Conservation (phyloP, 2,797 vertebrate species). For the Scomberomorus guttatus region DNA sequence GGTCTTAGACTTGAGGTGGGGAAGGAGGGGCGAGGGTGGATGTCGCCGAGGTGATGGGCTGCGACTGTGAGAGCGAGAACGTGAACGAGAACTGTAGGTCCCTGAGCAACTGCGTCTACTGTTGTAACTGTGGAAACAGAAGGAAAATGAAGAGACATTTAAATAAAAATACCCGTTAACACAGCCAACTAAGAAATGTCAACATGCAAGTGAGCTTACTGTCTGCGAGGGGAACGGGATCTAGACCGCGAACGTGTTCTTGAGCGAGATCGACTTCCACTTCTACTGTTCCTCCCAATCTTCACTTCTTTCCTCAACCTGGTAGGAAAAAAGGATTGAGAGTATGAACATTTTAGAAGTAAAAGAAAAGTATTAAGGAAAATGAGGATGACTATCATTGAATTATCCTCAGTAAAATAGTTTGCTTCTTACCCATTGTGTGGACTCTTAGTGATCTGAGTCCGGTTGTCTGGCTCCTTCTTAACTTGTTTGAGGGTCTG, state of each 20-base stretch:
- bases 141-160: not conserved
- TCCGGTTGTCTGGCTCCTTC: slow-evolving; percentile 93
- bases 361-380: not conserved
- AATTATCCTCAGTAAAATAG: not conserved
- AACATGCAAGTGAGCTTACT: slow-evolving; percentile 85
- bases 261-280: slow-evolving; percentile 91
- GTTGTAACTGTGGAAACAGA: slow-evolving; percentile 88
- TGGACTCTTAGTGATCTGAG: slow-evolving; percentile 94
- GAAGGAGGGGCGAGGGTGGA: slow-evolving; percentile 90
- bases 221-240: slow-evolving; percentile 93
- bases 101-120: slow-evolving; percentile 96
- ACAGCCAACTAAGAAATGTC: too few species aligned
- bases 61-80: slow-evolving; percentile 95
- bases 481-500: slow-evolving; percentile 90
- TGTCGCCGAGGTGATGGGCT: slow-evolving; percentile 94
- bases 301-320: slow-evolving; percentile 96
- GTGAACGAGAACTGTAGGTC: slow-evolving; percentile 97
- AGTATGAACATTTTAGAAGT: not conserved
- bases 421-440: slow-evolving; percentile 93
- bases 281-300: slow-evolving; percentile 93
- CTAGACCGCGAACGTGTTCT: slow-evolving; percentile 93
- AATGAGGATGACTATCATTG: not conserved
- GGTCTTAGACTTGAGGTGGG: slow-evolving; percentile 92
- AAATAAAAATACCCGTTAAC: not conserved
- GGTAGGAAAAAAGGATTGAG: not conserved